phyloP scores from a whole-genome alignment of 2,113 vertebrate species.

The Steatornis caripensis region DNA sequence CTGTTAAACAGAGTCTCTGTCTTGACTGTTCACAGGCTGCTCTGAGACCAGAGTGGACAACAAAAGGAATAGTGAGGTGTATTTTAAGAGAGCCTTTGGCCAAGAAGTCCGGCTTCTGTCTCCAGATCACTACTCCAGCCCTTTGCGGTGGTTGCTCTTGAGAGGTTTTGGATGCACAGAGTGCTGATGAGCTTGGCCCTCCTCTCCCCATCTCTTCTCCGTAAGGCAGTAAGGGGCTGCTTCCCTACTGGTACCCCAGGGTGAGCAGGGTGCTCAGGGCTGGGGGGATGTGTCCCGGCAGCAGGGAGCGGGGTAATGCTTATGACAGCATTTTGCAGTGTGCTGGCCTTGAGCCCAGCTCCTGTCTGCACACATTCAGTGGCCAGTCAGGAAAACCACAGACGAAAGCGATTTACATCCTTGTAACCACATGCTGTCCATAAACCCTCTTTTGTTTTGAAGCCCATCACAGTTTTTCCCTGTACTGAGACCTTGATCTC shows the following conservation, averaged over 20 bases:
- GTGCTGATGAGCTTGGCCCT: not conserved
- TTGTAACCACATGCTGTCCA: not conserved
- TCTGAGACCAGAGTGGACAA: not conserved
- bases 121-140: not conserved
- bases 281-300: not conserved
- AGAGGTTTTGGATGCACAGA: not conserved
- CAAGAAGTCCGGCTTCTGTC: not conserved
- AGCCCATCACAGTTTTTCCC: not conserved
- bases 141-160: rapidly evolving
- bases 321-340: not conserved
- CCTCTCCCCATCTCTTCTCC: not conserved
- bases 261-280: not conserved
- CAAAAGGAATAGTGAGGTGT: not conserved
- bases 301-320: not conserved
- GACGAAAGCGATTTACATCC: not conserved
- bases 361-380: not conserved
- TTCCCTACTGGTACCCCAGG: rapidly evolving
- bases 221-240: not conserved
- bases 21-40: not conserved
- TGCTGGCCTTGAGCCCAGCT: rapidly evolving
- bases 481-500: not conserved
- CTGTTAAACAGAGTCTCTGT: not conserved
- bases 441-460: not conserved
- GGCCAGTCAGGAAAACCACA: not conserved
- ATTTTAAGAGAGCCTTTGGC: not conserved